phyloP scores from a whole-genome alignment of 2,888 invertebrate species.

The Rhynchonema sp. region DNA sequence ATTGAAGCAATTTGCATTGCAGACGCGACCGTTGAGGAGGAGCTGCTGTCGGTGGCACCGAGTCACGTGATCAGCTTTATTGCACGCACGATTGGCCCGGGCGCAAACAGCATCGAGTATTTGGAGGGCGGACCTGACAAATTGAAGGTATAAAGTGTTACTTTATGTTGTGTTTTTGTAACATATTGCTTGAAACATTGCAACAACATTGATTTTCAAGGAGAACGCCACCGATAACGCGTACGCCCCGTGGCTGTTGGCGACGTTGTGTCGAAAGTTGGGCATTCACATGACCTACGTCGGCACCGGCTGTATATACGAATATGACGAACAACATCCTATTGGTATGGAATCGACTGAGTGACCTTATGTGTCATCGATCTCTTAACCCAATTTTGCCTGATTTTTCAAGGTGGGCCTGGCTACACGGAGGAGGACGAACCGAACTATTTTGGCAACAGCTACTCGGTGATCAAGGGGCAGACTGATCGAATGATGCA shows the following conservation, averaged over 20 bases:
- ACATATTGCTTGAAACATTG: no score
- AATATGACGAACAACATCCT: constrained; percentile 9
- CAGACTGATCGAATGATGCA: constrained; percentile 12
- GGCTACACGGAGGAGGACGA: constrained; percentile 10
- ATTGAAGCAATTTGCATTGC: no score
- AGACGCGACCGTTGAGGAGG: constrained; percentile 5
- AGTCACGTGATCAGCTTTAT: constrained; percentile 13
- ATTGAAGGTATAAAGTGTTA: no score
- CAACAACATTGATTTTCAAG: no score
- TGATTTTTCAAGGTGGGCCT: not conserved
- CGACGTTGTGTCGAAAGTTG: constrained; percentile 13
- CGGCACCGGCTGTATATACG: constrained; percentile 15
- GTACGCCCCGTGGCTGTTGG: constrained; percentile 22
- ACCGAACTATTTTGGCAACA: constrained; percentile 13
- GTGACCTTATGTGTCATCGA: not conserved
- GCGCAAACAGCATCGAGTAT: constrained; percentile 9
- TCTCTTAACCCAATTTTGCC: no score
- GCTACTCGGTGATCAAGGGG: constrained; percentile 15
- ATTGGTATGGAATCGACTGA: constrained; percentile 2
- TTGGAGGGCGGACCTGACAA: constrained; percentile 12
- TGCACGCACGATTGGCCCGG: constrained; percentile 14
- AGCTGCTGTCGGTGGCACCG: constrained; percentile 10
- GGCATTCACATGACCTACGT: constrained; percentile 19
- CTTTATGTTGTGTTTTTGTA: no score
- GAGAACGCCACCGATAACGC: constrained; percentile 18